Base-by-base conservation (phyloP, 1,140 invertebrate species). In the Antheraea pernyi region DNA sequence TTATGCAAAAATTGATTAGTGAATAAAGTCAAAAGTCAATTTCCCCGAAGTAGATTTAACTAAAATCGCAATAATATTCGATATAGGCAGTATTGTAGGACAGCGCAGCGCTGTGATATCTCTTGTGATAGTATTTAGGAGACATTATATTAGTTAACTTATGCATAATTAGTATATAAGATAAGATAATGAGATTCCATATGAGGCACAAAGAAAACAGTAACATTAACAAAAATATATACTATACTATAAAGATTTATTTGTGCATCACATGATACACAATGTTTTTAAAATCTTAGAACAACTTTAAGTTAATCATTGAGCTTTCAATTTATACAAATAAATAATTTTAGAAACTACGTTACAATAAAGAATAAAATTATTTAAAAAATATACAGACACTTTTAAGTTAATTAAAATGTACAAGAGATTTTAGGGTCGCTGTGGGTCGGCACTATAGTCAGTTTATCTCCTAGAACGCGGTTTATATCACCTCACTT, bases 401-500 rank as follows among this genome's bases (percentile, higher is more conserved):
- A 78, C 75, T 81, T 70, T 75, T 70, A 71, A 66, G 22, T 30
- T 30, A 30, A 69, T 78, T 75, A 73, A 74, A 78, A 75, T 83
- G 68, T 78, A 79, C 77, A 79, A 59, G 72, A 79, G 76, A 79
- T 79, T 78, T 72, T 79, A 83, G 73, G 70, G 30, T 72, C 36
- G 13, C 59, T 62, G 61, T 70, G 68, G 16, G 19, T 46, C 36
- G 19, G 18, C 19, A 16, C 30, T 53, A 65, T 13, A 42, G 39
- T 36, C 46, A 42, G 75, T 71, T 77, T 70, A 77, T 70, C 71
- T 77, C 66, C 76, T 78, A 71, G 64, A 68, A 70, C 78, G 79
- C 70, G 79, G 75, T 80, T 83, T 88, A 94, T 96, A 96, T 97
- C 96, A 97, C 95, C 96, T 97, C 94, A 97, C 96, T 94, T 97